Base-by-base conservation (phyloP, 2,888 invertebrate species). In the Brenthis hecate region DNA sequence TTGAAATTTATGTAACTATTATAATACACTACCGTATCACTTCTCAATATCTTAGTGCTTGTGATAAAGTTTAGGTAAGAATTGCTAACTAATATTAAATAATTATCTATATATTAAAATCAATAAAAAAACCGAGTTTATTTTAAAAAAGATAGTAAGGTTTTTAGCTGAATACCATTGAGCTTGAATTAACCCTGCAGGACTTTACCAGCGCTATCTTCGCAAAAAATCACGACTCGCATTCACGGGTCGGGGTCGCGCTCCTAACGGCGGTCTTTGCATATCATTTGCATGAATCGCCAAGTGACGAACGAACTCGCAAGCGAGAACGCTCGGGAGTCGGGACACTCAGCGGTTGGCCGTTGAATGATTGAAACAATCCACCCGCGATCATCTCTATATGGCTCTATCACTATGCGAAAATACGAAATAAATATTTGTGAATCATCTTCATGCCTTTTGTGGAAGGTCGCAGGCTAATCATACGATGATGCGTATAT, bases 221-320 rank as follows among this genome's bases (percentile, higher is more conserved):
- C 11, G 67, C 64, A 70, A 70, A 67, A 64, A 67, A 66, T 57
- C 55, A 23, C 55, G 36, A 63, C 50, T 69, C 50, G 58, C 67
- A 56, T 69, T 58, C 71, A 55, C 65, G 61, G 72, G 62, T 74
- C 72, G 78, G 77, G 76, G 80, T 78, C 79, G 72, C 76, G 80
- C 76, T 76, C 78, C 80, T 85, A 84, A 85, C 82, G 80, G 84
- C 78, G 74, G 73, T 77, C 72, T 84, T 80, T 79, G 85, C 85
- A 86, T 89, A 88, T 87, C 84, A 80, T 82, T 82, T 81, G 83
- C 85, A 84, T 85, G 88, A 85, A 87, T 89, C 88, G 85, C 76
- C 81, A 78, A 75, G 76, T 87, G 87, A 89, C 85, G 83, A 87
- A 82, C 75, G 72, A 72, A 65, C 68, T 43, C 11, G 8, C 36